These are phyloP conservation scores for Valencia hispanica DNA, from an alignment of 2,797 vertebrate species.

Conservation along the genomic window DNA sequence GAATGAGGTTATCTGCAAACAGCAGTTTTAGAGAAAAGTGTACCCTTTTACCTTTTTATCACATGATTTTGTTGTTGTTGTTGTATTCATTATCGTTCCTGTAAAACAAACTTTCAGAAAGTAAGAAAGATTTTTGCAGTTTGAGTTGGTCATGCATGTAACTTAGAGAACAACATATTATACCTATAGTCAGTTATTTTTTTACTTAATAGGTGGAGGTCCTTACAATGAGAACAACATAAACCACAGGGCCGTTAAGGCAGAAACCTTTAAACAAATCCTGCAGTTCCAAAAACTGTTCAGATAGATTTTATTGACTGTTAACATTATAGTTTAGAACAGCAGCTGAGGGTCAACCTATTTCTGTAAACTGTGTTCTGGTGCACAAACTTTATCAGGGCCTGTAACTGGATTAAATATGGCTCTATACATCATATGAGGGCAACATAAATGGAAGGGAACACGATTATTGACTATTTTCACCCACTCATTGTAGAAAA, in stretches of 20 bases:
- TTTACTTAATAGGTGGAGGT: not conserved
- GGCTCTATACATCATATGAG: not conserved
- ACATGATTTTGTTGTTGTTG: not conserved
- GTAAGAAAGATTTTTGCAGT: not conserved
- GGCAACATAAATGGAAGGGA: not conserved
- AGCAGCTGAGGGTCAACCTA: not conserved
- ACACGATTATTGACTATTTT: not conserved
- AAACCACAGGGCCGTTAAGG: not conserved
- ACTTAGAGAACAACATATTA: too few relatives aligned
- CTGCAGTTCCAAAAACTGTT: not conserved
- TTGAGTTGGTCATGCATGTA: not conserved
- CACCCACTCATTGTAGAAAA: not conserved
- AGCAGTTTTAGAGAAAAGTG: not conserved
- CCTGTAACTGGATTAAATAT: not conserved
- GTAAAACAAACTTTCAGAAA: not conserved
- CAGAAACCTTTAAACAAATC: not conserved
- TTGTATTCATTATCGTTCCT: not conserved
- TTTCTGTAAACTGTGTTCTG: not conserved
- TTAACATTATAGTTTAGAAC: not conserved
- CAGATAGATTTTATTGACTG: not conserved
- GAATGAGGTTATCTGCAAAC: not conserved
- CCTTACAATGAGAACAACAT: not conserved
- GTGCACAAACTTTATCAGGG: conserved; percentile 1
- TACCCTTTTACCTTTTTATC: not conserved
- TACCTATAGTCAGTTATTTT: not conserved